Base-by-base conservation (phyloP, 2,888 invertebrate species). In the Hipparchia sbordonii region DNA sequence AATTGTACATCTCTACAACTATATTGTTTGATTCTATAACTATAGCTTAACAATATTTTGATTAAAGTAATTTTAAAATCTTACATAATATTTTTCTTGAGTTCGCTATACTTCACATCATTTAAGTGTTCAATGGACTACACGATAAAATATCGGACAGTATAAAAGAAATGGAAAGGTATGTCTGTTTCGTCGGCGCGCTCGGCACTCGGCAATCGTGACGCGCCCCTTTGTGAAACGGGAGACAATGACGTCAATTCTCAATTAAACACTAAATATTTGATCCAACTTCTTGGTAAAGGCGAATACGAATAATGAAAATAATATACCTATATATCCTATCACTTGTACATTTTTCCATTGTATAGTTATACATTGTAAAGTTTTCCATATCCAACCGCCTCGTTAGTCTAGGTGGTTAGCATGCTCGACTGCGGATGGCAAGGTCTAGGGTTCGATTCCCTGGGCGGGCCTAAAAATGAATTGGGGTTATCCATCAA, bases 191-290 rank as follows among this genome's bases (percentile, higher is more conserved):
- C 67, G 73, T 2, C 39, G 39, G 39, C 39, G 39, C 39, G 0
- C 39, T 5, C 39, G 39, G 39, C 39, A 0, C 39, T 72, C 57
- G 70, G 23, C 56, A 63, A 56, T 59, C 51, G 46, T 56, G 57
- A 51, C 62, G 46, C 48, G 48, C 62, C 52, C 70, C 68, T 68
- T 71, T 71, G 67, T 68, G 45, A 71, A 59, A 52, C 52, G 56
- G 4, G 59, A 60, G 54, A 73, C 74, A 74, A 74, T 65, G 61
- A 48, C 67, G 67, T 48, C 60, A 6, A 61, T 6, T 69, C 63
- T 7, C 48, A 68, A 56, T 72, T 72, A 13, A 56, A 65, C 71
- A 71, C 65, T 70, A 62, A 68, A 68, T 66, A 70, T 70, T 72
- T 69, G 52, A 72, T 70, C 51, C 48, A 33, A 51, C 9, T 59